Percentiles rank a stretch among this genome's conserved stretches.
phyloP scores from a whole-genome alignment of 23 tunicate genomes.

The Halocynthia aurantium region DNA sequence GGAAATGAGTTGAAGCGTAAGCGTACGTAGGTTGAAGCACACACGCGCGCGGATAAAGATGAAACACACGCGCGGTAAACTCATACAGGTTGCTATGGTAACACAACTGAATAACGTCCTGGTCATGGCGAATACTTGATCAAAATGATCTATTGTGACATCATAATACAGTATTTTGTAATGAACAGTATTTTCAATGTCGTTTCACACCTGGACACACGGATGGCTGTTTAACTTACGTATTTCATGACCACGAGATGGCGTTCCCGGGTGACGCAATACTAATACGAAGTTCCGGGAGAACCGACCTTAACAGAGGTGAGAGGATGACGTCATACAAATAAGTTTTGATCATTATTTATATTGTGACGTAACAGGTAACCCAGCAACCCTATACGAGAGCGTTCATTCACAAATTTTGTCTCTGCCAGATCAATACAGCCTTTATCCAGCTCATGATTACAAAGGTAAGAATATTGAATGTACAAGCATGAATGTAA shows the following conservation, averaged over 20 bases:
- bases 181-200: conserved; percentile 12
- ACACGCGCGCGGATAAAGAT: too few species aligned
- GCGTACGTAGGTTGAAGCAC: too few species aligned
- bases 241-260: conserved; percentile 35
- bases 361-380: conserved; percentile 1
- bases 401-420: conserved; percentile 56
- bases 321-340: too few species aligned
- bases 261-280: conserved; percentile 71
- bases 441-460: conserved; percentile 68
- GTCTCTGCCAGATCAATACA: conserved; percentile 36
- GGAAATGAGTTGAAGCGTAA: too few species aligned
- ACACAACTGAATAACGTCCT: too few species aligned
- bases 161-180: neutral
- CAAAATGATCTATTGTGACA: too few species aligned
- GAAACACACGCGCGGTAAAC: too few species aligned
- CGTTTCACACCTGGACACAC: conserved; percentile 63
- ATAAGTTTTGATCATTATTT: too few species aligned
- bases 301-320: conserved; percentile 86
- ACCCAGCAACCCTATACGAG: conserved; percentile 26
- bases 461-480: conserved; percentile 32
- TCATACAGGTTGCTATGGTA: too few species aligned
- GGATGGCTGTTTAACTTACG: conserved; percentile 62
- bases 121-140: too few species aligned
- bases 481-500: too few species aligned
- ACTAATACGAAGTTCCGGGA: conserved; percentile 60